A percentile compares a stretch with the other conserved stretches of the same genome.
Conservation (phyloP, 2,113 vertebrate species). For the Motacilla tschutschensis region DNA sequence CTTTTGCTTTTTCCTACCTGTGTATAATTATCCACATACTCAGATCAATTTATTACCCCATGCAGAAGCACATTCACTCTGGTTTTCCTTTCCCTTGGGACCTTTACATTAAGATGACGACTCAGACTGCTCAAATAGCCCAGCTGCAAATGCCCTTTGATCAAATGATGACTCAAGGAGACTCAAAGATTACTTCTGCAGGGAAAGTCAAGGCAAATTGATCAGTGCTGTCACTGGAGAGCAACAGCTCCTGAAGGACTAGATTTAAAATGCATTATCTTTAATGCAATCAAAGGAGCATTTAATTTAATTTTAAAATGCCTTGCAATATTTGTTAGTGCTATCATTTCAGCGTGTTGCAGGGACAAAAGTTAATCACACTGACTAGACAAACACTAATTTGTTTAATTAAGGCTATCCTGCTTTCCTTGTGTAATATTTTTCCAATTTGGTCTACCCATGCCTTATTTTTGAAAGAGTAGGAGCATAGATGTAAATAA, state of each 20-base stretch:
- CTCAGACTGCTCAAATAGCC: background rate
- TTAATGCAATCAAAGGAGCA: slow-evolving; percentile 44
- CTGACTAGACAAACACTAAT: slow-evolving; percentile 1
- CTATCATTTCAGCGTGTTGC: background rate
- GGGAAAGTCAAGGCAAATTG: slow-evolving; percentile 40
- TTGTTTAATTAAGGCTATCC: slow-evolving; percentile 6
- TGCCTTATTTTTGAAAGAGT: background rate
- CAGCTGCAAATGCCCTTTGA: slow-evolving; percentile 25
- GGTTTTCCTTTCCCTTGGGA: background rate
- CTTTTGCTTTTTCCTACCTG: background rate
- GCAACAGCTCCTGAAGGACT: slow-evolving; percentile 37
- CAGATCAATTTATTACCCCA: background rate
- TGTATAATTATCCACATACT: background rate
- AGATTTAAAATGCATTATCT: slow-evolving; percentile 44
- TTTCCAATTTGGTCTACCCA: background rate
- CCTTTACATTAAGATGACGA: background rate
- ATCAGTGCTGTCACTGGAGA: slow-evolving; percentile 21
- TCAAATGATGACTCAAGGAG: slow-evolving; percentile 29
- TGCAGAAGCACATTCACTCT: background rate
- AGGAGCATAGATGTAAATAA: background rate
- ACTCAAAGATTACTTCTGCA: slow-evolving; percentile 20
- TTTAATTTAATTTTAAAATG: slow-evolving; percentile 37
- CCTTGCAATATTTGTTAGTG: slow-evolving; percentile 14
- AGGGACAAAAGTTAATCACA: slow-evolving; percentile 24
- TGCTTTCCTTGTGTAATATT: background rate